Evolutionary conservation across 2,797 vertebrate genomes (phyloP).

Genomic region (Epinephelus awoara): DNA sequence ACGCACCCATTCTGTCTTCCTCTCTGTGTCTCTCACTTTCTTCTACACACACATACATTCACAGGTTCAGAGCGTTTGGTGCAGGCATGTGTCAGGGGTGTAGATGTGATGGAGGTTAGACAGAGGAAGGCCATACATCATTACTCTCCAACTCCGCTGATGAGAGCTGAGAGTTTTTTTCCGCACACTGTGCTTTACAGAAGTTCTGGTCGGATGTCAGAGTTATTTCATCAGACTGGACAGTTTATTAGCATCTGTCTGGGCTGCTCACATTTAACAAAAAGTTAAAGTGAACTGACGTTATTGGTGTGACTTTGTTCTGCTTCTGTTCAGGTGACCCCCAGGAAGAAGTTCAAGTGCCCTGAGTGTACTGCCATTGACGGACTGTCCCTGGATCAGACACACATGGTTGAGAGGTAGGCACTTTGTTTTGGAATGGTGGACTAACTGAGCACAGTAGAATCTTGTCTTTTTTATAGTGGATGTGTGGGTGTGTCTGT

Average conservation of each 20-base stretch:
- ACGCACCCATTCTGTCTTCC: conserved; percentile 22
- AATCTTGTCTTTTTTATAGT: neutral
- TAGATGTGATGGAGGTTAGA: conserved; percentile 76
- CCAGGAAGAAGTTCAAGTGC: conserved; percentile 99
- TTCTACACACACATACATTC: conserved; percentile 15
- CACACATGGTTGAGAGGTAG: conserved; percentile 99
- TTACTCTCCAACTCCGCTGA: conserved; percentile 72
- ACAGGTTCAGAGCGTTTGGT: conserved; percentile 29
- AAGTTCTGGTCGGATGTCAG: conserved; percentile 10
- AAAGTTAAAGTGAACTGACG: conserved; percentile 32
- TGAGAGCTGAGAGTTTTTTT: conserved; percentile 82
- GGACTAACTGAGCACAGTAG: neutral
- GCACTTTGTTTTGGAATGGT: conserved; percentile 2
- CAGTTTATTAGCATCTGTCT: conserved; percentile 40
- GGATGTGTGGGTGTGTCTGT: too few species aligned
- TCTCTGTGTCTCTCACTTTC: conserved; percentile 15
- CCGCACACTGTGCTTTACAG: conserved; percentile 43
- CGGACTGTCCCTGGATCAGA: conserved; percentile 97
- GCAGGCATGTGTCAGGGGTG: conserved; percentile 38
- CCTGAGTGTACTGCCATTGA: conserved; percentile 99
- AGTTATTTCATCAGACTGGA: conserved; percentile 25
- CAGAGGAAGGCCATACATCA: conserved; percentile 86
- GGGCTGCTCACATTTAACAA: conserved; percentile 34
- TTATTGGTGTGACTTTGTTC: conserved; percentile 68
- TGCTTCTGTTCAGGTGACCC: conserved; percentile 91